Base-by-base conservation (phyloP, 2,888 invertebrate species). In the Abscondita cerata region DNA sequence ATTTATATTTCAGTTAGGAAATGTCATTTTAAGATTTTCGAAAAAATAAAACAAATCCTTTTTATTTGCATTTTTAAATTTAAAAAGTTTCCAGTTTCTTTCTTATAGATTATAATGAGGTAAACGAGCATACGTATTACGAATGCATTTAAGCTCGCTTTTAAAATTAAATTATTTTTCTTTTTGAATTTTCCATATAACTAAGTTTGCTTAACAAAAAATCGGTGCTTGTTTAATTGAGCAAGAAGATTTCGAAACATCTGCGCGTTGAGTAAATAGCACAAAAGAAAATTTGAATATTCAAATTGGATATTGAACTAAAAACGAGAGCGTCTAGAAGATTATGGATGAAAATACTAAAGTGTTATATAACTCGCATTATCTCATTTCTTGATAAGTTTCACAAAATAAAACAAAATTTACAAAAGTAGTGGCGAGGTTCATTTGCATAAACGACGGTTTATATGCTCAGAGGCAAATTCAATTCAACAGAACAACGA, bases 391-490 rank as follows among this genome's bases (percentile, higher is more conserved):
- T 56, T 52, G 52, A 52, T 56, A 55, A 36, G 34, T 25, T 63
- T 59, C 59, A 41, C 33, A 34, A 16, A 38, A 50, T 33, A 56
- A 64, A 64, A 52, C 54, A 56, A 48, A 52, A 59, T 64, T 59
- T 64, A 40, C 40, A 55, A 59, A 25, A 62, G 53, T 13, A 41
- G 18, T 59, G 54, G 36, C 46, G 36, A 36, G 18, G 48, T 46
- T 63, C 48, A 67, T 67, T 65, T 65, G 61, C 65, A 67, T 67
- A 67, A 65, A 65, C 58, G 65, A 61, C 62, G 63, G 67, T 64
- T 64, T 67, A 67, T 65, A 67, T 67, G 65, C 65, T 56, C 53
- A 57, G 53, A 63, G 58, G 67, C 59, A 61, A 64, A 67, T 65
- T 67, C 65, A 67, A 67, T 67, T 62, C 65, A 58, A 65, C 55